Percentiles rank a stretch among this genome's conserved stretches.
These are phyloP conservation scores for Micronycteris hirsuta DNA, from an alignment of 2,113 vertebrate genomes.

Conservation along the genomic window DNA sequence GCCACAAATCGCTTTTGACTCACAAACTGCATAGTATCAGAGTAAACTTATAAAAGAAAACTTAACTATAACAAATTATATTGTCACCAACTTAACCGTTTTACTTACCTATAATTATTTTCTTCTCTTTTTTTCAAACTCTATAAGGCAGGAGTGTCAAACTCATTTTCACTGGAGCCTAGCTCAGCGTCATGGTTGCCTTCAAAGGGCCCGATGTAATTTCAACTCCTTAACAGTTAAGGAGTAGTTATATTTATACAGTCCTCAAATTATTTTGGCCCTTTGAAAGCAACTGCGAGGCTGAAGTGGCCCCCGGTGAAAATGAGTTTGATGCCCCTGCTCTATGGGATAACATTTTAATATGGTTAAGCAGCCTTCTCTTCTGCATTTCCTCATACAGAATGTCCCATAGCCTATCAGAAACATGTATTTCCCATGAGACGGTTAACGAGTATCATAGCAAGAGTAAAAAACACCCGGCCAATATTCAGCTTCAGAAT, in stretches of 20 bases:
- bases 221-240: no score
- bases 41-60: not conserved
- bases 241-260: no score
- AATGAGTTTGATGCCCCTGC: no score
- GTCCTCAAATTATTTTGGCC: no score
- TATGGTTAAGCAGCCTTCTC: not conserved
- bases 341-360: not conserved
- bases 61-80: not conserved
- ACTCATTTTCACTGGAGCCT: no score
- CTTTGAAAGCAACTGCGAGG: no score
- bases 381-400: not conserved
- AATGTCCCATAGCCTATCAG: not conserved
- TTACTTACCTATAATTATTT: not conserved
- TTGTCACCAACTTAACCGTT: not conserved
- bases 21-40: not conserved
- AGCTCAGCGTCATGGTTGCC: no score
- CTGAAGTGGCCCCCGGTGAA: no score
- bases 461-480: not conserved
- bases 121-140: not conserved
- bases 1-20: not conserved
- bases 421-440: conserved; percentile 8
- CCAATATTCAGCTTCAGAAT: not conserved
- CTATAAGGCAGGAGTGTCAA: not conserved
- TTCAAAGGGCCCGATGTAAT: no score
- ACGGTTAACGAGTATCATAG: not conserved